These are phyloP conservation scores for Phalacrocorax aristotelis DNA, from an alignment of 2,113 vertebrate species.

Conservation along the genomic window DNA sequence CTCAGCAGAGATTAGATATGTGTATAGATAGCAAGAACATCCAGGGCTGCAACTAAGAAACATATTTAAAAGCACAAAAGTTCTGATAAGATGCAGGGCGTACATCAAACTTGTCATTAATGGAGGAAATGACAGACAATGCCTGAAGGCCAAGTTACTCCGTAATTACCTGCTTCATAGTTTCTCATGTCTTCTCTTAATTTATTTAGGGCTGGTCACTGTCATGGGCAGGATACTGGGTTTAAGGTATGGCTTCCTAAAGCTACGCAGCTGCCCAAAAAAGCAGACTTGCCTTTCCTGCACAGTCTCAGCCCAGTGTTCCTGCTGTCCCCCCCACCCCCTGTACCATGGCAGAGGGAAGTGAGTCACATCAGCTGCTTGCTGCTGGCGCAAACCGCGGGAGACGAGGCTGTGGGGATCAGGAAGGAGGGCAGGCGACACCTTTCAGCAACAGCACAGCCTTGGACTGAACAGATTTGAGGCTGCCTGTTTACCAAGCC, in stretches of 20 bases:
- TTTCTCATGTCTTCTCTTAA: neutral
- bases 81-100: neutral
- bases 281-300: constrained; percentile 22
- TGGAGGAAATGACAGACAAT: neutral
- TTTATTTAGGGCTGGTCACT: neutral
- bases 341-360: neutral
- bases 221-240: constrained; percentile 27
- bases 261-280: neutral
- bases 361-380: neutral
- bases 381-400: fast-evolving
- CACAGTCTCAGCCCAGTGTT: fast-evolving
- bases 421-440: neutral
- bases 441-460: neutral
- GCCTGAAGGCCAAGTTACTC: neutral
- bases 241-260: constrained; percentile 29
- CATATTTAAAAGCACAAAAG: neutral
- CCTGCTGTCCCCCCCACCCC: neutral
- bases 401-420: neutral
- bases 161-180: neutral
- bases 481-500: fast-evolving
- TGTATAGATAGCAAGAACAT: neutral
- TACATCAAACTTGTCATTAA: neutral
- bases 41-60: neutral
- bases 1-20: neutral
- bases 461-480: neutral